Conservation (phyloP, 2,113 vertebrate species). For the Hirundichthys speculiger region DNA sequence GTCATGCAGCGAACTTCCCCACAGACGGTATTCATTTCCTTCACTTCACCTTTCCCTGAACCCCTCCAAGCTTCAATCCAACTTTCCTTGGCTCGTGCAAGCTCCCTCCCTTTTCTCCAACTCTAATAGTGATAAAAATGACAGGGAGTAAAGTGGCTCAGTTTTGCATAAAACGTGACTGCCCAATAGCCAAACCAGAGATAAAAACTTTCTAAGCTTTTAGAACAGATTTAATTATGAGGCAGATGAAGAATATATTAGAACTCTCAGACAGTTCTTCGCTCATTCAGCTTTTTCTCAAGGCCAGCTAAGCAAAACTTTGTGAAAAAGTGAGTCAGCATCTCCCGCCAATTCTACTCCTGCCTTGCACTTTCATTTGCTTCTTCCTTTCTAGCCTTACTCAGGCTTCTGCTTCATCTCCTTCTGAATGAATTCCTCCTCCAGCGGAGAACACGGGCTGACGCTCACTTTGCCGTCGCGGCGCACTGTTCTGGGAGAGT, state of each 20-base stretch:
- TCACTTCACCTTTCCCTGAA: conserved; percentile 81
- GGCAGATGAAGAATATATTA: neutral
- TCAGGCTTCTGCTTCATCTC: conserved; percentile 38
- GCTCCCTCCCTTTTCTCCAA: conserved; percentile 2
- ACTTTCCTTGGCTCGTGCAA: conserved; percentile 38
- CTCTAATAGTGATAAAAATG: conserved; percentile 38
- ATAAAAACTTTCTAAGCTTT: conserved; percentile 9
- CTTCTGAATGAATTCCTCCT: conserved; percentile 57
- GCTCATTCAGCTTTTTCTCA: neutral
- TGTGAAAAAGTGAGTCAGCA: neutral
- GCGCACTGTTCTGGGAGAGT: conserved; percentile 6
- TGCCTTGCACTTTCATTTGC: neutral
- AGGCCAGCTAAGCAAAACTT: neutral
- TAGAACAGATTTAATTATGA: neutral
- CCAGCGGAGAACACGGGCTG: conserved; percentile 21
- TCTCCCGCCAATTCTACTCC: neutral
- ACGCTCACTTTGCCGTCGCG: conserved; percentile 8
- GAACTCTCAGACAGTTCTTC: neutral
- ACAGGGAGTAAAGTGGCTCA: neutral
- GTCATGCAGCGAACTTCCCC: conserved; percentile 73
- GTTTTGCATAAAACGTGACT: neutral
- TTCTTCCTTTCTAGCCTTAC: conserved; percentile 12
- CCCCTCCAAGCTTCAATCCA: conserved; percentile 47
- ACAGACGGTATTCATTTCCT: conserved; percentile 79
- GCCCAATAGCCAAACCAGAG: neutral